A percentile compares a stretch with the other conserved stretches of the same genome.
Evolutionary conservation across 1,140 invertebrate genomes (phyloP).

Genomic region (Oreohelix idahoensis): DNA sequence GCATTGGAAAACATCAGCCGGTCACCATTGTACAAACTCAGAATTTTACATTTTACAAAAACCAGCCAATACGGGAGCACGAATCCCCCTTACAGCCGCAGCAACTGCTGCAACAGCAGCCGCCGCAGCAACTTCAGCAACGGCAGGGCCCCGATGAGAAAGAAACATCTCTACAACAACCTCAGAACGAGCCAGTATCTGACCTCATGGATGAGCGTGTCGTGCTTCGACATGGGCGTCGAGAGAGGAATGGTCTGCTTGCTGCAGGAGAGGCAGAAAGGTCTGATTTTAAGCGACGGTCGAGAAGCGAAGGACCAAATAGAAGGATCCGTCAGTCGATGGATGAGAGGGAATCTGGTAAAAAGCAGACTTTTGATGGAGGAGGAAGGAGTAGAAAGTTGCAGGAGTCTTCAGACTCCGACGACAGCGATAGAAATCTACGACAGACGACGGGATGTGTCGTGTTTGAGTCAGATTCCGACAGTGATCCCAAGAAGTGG

Average conservation of each 20-base stretch:
- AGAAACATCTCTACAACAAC: neutral
- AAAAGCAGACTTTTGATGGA: constrained; percentile 23
- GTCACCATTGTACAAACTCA: constrained; percentile 29
- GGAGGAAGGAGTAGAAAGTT: constrained; percentile 31
- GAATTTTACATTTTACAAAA: constrained; percentile 22
- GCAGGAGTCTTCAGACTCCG: constrained; percentile 14
- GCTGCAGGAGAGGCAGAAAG: constrained; percentile 28
- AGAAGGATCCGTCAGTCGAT: constrained; percentile 42
- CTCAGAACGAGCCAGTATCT: neutral
- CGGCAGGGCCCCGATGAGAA: neutral
- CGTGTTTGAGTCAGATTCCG: constrained; percentile 60
- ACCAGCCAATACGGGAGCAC: constrained; percentile 14
- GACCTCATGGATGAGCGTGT: constrained; percentile 56
- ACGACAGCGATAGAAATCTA: constrained; percentile 49
- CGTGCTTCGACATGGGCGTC: constrained; percentile 40
- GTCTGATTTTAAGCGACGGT: constrained; percentile 54
- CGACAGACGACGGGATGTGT: constrained; percentile 41
- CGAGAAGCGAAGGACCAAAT: constrained; percentile 62
- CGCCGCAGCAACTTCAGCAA: constrained; percentile 25
- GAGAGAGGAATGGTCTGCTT: constrained; percentile 21
- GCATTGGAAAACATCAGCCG: constrained; percentile 52
- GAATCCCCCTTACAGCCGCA: neutral
- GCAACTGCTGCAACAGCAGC: neutral
- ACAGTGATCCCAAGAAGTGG: constrained; percentile 59
- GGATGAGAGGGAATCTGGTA: constrained; percentile 34